Evolutionary conservation across 2,113 vertebrate species (phyloP), one percentile per base, ranked within the genome.

Genomic region (Heterocephalus glaber): DNA sequence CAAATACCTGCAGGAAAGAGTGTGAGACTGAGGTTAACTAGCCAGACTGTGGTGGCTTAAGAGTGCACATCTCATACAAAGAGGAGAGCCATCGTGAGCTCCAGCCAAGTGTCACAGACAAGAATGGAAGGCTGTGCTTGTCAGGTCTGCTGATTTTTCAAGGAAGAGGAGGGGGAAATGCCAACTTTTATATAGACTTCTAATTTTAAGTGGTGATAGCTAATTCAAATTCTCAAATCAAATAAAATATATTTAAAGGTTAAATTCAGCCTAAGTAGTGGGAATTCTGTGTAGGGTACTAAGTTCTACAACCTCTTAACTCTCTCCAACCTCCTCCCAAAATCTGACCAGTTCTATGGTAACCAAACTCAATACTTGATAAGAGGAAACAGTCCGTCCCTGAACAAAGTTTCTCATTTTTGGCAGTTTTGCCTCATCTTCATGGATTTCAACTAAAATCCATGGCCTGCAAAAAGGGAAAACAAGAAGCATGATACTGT

Each of bases 211-310:
- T 95, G 52, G 38, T 61, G 10, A 68, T 58, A 77, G 90, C 26
- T 44, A 60, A 81, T 86, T 94, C 65, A 95, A 96, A 94, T 94
- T 41, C 58, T 85, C 60, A 72, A 72, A 41, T 26, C 72, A 95
- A 49, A 93, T 4, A 91, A 89, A 74, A 44, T 41, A 41, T 54
- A 26, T 81, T 33, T 70, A 38, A 90, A 66, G 10, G 49, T 63
- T 77, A 63, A 70, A 61, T 90, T 88, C 11, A 65, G 22, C n/a
- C 68, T 13, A 81, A 47, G 2, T 11, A 38, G 16, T 65, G 24
- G 47, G 77, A 92, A 56, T 26, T 92, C 38, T 91, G 72, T 28
- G 56, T 8, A 85, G 28, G 35, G 6, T 49, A 82, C 68, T 63
- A 92, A n/a, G 1, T 35, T 81, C 17, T 49, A 95, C 77, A 92